These are phyloP conservation scores for Tetanocera ferruginea DNA, from an alignment of 2,888 invertebrate species.

Conservation along the genomic window DNA sequence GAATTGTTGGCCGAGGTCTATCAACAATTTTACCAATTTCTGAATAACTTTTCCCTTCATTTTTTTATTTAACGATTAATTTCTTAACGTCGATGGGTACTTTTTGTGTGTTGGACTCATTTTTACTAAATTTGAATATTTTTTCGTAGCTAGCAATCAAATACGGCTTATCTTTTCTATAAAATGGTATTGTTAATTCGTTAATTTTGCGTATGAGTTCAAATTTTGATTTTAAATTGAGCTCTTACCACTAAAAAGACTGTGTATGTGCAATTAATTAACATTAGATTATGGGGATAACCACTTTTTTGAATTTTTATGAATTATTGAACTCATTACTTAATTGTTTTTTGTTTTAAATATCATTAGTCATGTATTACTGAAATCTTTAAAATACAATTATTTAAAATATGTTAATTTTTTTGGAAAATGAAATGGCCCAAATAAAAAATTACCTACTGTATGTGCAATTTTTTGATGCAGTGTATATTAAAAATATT, in stretches of 20 bases:
- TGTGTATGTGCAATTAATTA: background rate
- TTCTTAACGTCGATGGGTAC: background rate
- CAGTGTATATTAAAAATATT: too few relatives aligned
- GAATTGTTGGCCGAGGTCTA: background rate
- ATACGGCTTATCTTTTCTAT: background rate
- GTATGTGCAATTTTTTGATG: background rate
- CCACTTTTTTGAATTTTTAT: background rate
- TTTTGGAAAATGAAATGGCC: background rate
- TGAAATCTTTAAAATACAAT: too few relatives aligned
- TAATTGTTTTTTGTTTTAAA: background rate
- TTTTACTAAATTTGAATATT: background rate
- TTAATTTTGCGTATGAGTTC: background rate
- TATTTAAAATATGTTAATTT: background rate
- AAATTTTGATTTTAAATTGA: background rate
- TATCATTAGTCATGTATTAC: background rate
- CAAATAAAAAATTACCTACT: background rate
- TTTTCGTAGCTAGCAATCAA: background rate
- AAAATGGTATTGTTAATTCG: background rate
- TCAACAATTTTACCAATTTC: background rate
- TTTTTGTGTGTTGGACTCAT: background rate
- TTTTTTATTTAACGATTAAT: background rate
- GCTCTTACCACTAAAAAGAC: background rate
- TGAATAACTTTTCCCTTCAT: background rate
- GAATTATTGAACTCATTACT: background rate
- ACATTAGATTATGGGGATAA: background rate